phyloP scores from a whole-genome alignment of 2,797 vertebrate species.

The Sebastes vulpes region DNA sequence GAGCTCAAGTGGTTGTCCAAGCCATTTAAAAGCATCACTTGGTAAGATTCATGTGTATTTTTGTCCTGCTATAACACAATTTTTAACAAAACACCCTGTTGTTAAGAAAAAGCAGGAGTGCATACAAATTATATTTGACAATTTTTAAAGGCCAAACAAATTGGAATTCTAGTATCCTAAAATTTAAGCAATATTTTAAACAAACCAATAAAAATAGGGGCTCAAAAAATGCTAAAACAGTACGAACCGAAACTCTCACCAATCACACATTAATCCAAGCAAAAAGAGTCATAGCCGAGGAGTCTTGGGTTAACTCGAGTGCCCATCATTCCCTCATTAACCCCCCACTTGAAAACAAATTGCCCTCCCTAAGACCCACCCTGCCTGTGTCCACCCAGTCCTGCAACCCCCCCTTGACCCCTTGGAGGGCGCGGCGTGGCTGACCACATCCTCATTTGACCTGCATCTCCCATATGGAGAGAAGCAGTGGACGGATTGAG shows the following conservation, averaged over 20 bases:
- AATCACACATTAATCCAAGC: background rate
- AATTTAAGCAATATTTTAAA: background rate
- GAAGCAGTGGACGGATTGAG: conserved; percentile 44
- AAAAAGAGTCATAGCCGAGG: conserved; percentile 20
- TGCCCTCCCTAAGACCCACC: conserved; percentile 28
- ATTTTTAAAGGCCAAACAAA: background rate
- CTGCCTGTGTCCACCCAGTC: conserved; percentile 37
- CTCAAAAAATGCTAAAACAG: background rate
- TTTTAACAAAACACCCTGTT: background rate
- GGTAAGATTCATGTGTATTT: background rate
- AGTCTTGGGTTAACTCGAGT: conserved; percentile 15
- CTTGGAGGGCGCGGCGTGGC: conserved; percentile 39
- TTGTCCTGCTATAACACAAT: background rate
- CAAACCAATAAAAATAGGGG: background rate
- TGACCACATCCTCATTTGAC: conserved; percentile 75
- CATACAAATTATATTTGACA: background rate
- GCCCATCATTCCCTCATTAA: conserved; percentile 72
- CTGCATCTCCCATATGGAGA: conserved; percentile 72
- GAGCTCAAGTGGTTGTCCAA: conserved; percentile 3
- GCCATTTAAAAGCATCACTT: conserved; percentile 1
- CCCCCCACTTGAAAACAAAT: conserved; percentile 53
- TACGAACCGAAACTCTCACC: background rate
- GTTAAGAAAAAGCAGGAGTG: background rate
- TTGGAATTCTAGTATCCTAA: background rate
- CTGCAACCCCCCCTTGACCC: background rate